phyloP scores from a whole-genome alignment of 2,797 vertebrate species.

The Enteromius anoplus region DNA sequence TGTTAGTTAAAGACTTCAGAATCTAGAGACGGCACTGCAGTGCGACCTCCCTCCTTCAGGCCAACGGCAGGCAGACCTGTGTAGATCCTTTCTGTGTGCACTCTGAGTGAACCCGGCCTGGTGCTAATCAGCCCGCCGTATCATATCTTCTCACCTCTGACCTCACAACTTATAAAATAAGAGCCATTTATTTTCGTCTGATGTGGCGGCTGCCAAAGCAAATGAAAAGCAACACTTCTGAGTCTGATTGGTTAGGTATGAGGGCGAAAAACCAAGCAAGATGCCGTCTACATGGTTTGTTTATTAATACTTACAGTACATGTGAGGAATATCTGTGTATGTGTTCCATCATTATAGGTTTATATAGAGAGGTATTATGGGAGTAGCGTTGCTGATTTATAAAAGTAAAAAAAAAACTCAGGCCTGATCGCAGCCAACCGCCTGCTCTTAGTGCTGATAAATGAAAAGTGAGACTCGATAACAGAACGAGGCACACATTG shows the following conservation, averaged over 20 bases:
- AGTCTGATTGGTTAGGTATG: constrained; percentile 27
- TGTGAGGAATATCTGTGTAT: constrained; percentile 26
- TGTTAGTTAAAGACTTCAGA: constrained; percentile 35
- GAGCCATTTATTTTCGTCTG: constrained; percentile 47
- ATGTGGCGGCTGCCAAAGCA: constrained; percentile 50
- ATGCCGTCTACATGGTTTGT: not conserved
- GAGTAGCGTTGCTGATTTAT: constrained; percentile 16
- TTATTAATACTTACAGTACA: constrained; percentile 7
- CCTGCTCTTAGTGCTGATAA: not conserved
- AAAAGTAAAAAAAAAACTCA: not conserved
- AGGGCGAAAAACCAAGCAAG: not conserved
- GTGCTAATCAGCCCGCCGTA: constrained; percentile 52
- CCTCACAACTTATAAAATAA: constrained; percentile 54
- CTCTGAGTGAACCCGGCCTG: constrained; percentile 55
- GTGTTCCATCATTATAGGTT: not conserved
- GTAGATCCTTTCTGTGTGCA: constrained; percentile 37
- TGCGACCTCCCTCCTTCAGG: constrained; percentile 23
- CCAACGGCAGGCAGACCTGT: constrained; percentile 16
- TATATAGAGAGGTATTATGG: constrained; percentile 23
- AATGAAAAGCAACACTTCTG: constrained; percentile 49
- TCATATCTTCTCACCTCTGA: constrained; percentile 57
- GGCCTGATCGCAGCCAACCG: constrained; percentile 9
- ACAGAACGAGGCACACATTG: not conserved
- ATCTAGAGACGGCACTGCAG: constrained; percentile 8
- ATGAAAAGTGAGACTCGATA: constrained; percentile 31